These are phyloP conservation scores for Stenurella melanura DNA, from an alignment of 2,888 invertebrate genomes.

Conservation along the genomic window DNA sequence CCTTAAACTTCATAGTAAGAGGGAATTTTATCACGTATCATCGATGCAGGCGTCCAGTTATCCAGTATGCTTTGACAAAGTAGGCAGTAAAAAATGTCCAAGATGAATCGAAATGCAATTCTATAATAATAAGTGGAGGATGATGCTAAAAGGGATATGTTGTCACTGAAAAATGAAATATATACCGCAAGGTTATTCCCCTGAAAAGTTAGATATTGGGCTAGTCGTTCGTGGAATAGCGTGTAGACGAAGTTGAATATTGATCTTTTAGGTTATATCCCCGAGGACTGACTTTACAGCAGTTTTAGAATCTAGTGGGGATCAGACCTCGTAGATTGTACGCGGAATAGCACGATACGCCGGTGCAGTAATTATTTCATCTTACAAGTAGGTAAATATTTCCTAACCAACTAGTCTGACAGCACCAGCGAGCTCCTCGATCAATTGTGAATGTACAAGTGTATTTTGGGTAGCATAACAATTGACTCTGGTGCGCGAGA, in stretches of 20 bases:
- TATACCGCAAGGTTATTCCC: slow-evolving; percentile 29
- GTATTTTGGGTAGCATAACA: slow-evolving; percentile 65
- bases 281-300: slow-evolving; percentile 65
- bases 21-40: too few species aligned
- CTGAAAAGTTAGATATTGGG: slow-evolving; percentile 38
- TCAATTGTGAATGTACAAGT: slow-evolving; percentile 52
- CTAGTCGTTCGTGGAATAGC: slow-evolving; percentile 47
- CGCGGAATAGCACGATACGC: slow-evolving; percentile 39
- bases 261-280: slow-evolving; percentile 71
- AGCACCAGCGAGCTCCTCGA: slow-evolving; percentile 40
- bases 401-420: slow-evolving; percentile 41
- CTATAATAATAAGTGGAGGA: not conserved
- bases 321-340: slow-evolving; percentile 51
- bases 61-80: not conserved
- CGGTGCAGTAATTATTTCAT: slow-evolving; percentile 42
- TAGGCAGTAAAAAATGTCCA: not conserved
- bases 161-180: not conserved
- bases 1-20: too few species aligned
- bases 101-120: not conserved
- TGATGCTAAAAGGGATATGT: not conserved
- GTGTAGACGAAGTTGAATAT: slow-evolving; percentile 65
- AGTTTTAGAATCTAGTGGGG: slow-evolving; percentile 59
- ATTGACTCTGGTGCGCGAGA: slow-evolving; percentile 58
- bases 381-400: slow-evolving; percentile 35
- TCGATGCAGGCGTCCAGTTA: too few species aligned